Conservation (phyloP, 92 coral and sea anemone genomes). For the Umimayanthus chanpuru region DNA sequence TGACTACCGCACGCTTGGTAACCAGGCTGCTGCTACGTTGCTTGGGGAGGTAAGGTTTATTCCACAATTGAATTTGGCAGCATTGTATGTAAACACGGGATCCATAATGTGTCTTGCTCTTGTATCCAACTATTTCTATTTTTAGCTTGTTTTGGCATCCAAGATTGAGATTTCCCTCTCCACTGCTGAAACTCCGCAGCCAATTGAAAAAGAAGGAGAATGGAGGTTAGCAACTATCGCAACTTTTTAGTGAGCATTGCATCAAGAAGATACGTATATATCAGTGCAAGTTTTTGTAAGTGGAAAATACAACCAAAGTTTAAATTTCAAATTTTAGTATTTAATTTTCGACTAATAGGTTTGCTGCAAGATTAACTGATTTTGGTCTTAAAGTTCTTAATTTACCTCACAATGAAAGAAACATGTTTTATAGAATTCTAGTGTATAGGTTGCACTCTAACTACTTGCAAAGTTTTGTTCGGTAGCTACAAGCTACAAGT, state of each 20-base stretch:
- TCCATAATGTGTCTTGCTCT: background rate
- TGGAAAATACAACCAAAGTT: background rate
- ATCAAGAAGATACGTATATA: no score
- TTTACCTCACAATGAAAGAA: no score
- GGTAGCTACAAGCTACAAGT: no score
- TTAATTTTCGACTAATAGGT: no score
- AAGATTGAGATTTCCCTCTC: slow-evolving; percentile 83
- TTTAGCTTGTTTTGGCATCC: slow-evolving; percentile 83
- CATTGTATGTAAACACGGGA: no score
- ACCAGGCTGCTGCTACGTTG: slow-evolving; percentile 58
- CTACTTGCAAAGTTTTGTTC: no score
- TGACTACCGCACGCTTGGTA: slow-evolving; percentile 57
- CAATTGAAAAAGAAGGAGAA: slow-evolving; percentile 61
- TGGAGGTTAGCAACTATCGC: slow-evolving; percentile 60
- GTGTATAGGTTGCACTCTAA: no score
- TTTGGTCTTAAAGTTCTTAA: no score
- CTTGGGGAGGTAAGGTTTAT: slow-evolving; percentile 53
- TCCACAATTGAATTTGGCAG: background rate
- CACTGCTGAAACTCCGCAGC: slow-evolving; percentile 52
- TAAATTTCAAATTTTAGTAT: background rate
- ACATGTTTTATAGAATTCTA: no score
- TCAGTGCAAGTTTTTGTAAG: no score
- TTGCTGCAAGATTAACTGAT: no score
- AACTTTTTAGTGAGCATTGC: no score
- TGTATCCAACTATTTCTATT: background rate